A percentile compares a stretch with the other conserved stretches of the same genome.
Evolutionary conservation across 2,888 invertebrate genomes (phyloP).

Genomic region (Trachelus iudaicus): DNA sequence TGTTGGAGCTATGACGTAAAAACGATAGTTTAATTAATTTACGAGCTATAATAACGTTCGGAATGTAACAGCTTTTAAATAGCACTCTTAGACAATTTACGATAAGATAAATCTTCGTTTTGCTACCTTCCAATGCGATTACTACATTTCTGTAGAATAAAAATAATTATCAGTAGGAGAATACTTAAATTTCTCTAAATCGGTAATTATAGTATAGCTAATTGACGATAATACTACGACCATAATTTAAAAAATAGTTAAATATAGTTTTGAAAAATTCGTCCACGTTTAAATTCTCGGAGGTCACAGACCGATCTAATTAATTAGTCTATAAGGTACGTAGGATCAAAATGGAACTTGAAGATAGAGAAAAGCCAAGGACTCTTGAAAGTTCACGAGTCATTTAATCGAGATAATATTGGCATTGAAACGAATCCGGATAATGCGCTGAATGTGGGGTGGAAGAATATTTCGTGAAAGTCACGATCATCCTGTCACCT

Average conservation of each 20-base stretch:
- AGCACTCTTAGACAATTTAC: not conserved
- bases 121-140: not conserved
- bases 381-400: constrained; percentile 14
- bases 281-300: not conserved
- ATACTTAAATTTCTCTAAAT: not conserved
- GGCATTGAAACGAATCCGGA: not conserved
- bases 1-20: not conserved
- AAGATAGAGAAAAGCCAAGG: not conserved
- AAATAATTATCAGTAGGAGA: not conserved
- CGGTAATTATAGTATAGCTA: not conserved
- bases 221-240: not conserved
- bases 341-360: not conserved
- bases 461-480: not conserved
- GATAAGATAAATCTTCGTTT: not conserved
- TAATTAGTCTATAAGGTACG: not conserved
- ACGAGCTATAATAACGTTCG: not conserved
- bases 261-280: not conserved
- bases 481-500: not conserved
- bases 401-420: constrained; percentile 22
- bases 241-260: not conserved
- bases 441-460: not conserved
- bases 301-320: not conserved
- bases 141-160: not conserved
- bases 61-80: not conserved
- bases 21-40: not conserved